Evolutionary conservation across 2,888 invertebrate genomes (phyloP).

Genomic region (Hyposoter dolosus): DNA sequence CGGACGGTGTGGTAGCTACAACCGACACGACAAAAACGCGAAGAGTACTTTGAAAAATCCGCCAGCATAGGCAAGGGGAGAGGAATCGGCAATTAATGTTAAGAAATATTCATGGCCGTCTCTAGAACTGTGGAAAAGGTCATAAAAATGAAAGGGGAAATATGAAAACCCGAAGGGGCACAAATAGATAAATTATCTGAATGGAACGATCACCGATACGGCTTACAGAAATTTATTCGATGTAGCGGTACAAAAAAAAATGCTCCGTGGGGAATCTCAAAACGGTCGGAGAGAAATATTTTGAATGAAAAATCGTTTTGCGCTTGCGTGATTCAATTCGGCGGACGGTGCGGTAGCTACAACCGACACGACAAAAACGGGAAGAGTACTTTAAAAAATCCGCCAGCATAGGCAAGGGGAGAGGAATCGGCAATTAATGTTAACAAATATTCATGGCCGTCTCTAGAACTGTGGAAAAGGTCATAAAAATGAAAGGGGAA

Average conservation of each 20-base stretch:
- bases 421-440: no score
- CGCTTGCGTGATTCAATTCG: neutral
- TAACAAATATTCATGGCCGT: no score
- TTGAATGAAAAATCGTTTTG: neutral
- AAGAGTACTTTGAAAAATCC: neutral
- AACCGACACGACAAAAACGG: neutral
- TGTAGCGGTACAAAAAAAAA: neutral
- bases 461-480: no score
- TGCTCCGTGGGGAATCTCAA: neutral
- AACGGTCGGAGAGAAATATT: neutral
- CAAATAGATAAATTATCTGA: neutral
- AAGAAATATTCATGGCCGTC: no score
- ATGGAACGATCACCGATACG: neutral
- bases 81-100: no score
- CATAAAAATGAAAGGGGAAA: neutral
- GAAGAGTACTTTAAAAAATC: neutral
- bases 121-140: no score
- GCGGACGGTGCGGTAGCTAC: neutral
- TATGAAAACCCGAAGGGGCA: neutral
- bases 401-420: no score
- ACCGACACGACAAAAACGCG: neutral
- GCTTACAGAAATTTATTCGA: neutral
- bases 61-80: no score
- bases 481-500: neutral
- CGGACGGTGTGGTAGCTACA: neutral